Evolutionary conservation across 2,113 vertebrate genomes (phyloP).

Genomic region (Apodemus speciosus): DNA sequence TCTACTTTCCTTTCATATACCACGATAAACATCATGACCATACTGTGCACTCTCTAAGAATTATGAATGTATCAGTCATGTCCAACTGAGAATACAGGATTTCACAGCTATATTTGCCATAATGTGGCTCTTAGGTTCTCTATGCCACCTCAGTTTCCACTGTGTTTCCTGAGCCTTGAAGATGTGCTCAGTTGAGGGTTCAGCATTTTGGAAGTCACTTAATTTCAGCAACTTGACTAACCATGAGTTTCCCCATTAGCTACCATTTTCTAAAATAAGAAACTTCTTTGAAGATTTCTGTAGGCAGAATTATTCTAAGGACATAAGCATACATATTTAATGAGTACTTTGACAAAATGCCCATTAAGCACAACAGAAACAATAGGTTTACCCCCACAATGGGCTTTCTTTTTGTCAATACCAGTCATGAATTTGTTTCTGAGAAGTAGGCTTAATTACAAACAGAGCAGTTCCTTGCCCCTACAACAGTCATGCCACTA

Average conservation of each 20-base stretch:
- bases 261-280: neutral
- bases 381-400: neutral
- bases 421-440: neutral
- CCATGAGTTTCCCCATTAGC: neutral
- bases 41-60: neutral
- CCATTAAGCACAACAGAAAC: neutral
- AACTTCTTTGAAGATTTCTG: neutral
- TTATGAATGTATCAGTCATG: neutral
- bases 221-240: neutral
- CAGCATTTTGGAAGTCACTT: too few relatives aligned
- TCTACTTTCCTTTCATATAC: neutral
- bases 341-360: neutral
- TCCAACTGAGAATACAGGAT: neutral
- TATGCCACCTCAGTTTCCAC: neutral
- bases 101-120: neutral
- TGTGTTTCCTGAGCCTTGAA: neutral
- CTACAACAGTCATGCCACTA: neutral
- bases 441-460: neutral
- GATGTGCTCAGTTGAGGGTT: neutral
- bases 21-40: neutral
- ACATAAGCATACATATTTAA: neutral
- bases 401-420: neutral
- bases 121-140: neutral
- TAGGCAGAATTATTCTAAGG: neutral
- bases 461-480: neutral